Base-by-base conservation (phyloP, 2,888 invertebrate genomes). In the Caenorhabditis drosophilae region DNA sequence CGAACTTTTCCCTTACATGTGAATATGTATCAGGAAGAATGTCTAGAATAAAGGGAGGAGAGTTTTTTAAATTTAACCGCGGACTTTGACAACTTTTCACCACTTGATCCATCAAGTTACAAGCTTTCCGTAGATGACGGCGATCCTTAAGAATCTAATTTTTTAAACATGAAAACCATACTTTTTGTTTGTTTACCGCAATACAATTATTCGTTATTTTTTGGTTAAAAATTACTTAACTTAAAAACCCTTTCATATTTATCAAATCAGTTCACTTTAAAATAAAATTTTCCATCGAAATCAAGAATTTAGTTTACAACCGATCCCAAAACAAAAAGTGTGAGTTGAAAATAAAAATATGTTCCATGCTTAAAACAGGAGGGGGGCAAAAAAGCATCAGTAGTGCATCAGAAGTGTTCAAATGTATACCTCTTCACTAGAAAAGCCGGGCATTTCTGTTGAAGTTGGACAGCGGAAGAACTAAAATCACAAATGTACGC, bases 21-120 rank as follows among this genome's bases (percentile, higher is more conserved):
- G 97, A 95, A 88, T 97, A 97, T 81, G 96, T 98, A 87, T 98
- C 98, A 71, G 97, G 97, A 82, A 99, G 87, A 85, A 98, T 98
- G 87, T 98, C 98, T 84, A 98, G 87, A 84, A 98, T 97, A 87
- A 97, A 99, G 62, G 98, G 98, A 58, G 98, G 98, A 83, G 95
- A 95, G 85, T 98, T 98, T 87, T 98, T 96, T 81, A 98, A 88
- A 86, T 96, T 97, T 26, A 82, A 53, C n/a, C 75, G 50, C 77
- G 93, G 93, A 86, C 97, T 95, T 87, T 97, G 97, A 87, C 97
- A 98, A 84, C 94, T 87, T 87, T 96, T 97, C 55, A 98, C 96
- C 73, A 98, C 94, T 41, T 71, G 67, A 45, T 80, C 79, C 78
- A 81, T 81, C 34, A 72, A 56, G 25, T 77, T 78, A 61, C 75